A percentile compares a stretch with the other conserved stretches of the same genome.
Conservation (phyloP, 2,888 invertebrate species). For the Sisyra terminalis region DNA sequence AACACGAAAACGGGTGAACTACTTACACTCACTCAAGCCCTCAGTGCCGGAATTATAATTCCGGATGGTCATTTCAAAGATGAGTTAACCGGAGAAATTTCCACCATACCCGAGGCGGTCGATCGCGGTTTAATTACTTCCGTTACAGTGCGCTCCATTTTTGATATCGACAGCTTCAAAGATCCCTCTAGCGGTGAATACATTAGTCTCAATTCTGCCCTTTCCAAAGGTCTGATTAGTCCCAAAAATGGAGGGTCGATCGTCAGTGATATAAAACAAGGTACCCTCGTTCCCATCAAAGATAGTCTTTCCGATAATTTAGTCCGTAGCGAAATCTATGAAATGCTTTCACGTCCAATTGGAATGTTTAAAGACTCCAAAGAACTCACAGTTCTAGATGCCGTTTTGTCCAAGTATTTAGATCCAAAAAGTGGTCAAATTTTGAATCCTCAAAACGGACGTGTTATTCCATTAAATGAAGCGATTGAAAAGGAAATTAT, state of each 20-base stretch:
- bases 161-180: constrained; percentile 82
- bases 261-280: constrained; percentile 55
- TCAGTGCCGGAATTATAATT: constrained; percentile 63
- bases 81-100: constrained; percentile 50
- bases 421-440: constrained; percentile 81
- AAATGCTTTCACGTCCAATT: constrained; percentile 68
- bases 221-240: constrained; percentile 59
- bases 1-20: constrained; percentile 65
- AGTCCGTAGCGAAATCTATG: constrained; percentile 69
- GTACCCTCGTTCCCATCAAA: constrained; percentile 57
- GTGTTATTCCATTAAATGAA: constrained; percentile 63
- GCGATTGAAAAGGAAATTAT: constrained; percentile 75
- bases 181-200: constrained; percentile 67
- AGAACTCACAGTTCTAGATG: constrained; percentile 72
- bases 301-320: constrained; percentile 59
- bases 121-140: constrained; percentile 78
- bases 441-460: constrained; percentile 53
- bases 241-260: constrained; percentile 53
- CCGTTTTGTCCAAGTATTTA: constrained; percentile 70
- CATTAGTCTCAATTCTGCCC: constrained; percentile 68
- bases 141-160: constrained; percentile 73
- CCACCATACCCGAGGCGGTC: constrained; percentile 73
- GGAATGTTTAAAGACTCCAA: constrained; percentile 55
- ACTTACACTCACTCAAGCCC: constrained; percentile 70
- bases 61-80: constrained; percentile 59